A percentile compares a stretch with the other conserved stretches of the same genome.
phyloP scores from a whole-genome alignment of 2,113 vertebrate genomes.

The zebrafish (Danio rerio) region DNA sequence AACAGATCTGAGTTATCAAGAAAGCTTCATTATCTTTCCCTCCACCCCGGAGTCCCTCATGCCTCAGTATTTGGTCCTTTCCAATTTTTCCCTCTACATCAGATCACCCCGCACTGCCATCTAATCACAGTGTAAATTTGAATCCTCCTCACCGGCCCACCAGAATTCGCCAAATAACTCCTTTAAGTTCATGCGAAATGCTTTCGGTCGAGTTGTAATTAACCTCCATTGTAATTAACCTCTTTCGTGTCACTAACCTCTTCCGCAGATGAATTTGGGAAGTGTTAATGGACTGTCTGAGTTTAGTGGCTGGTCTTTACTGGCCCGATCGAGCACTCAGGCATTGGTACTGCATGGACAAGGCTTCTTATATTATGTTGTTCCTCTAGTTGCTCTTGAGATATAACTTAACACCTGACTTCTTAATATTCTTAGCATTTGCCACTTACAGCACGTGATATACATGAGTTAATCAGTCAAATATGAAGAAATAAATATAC shows the following conservation, averaged over 20 bases:
- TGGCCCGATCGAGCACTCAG: slow-evolving; percentile 18
- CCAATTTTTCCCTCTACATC: background rate
- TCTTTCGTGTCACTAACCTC: slow-evolving; percentile 36
- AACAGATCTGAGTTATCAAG: background rate
- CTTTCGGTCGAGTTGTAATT: slow-evolving; percentile 9
- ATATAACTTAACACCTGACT: background rate
- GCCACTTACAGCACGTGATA: background rate
- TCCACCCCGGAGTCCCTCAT: background rate
- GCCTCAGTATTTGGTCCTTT: background rate
- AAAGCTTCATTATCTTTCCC: background rate
- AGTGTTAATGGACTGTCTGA: slow-evolving; percentile 26
- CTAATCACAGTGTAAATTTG: slow-evolving; percentile 2
- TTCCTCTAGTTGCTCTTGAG: background rate
- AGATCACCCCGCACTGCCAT: background rate
- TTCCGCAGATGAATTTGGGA: slow-evolving; percentile 15
- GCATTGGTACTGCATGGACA: background rate
- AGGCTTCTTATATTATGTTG: slow-evolving; percentile 10
- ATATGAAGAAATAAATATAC: background rate
- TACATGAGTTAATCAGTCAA: background rate
- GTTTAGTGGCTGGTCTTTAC: slow-evolving; percentile 2
- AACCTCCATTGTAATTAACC: slow-evolving; percentile 37
- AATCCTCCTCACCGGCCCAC: slow-evolving; percentile 5
- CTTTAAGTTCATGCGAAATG: slow-evolving; percentile 27
- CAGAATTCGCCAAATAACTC: background rate
- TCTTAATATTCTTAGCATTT: background rate